Percentiles rank a stretch among this genome's conserved stretches.
Conservation (phyloP, 92 coral and sea anemone species). For the Phymanthus crucifer region DNA sequence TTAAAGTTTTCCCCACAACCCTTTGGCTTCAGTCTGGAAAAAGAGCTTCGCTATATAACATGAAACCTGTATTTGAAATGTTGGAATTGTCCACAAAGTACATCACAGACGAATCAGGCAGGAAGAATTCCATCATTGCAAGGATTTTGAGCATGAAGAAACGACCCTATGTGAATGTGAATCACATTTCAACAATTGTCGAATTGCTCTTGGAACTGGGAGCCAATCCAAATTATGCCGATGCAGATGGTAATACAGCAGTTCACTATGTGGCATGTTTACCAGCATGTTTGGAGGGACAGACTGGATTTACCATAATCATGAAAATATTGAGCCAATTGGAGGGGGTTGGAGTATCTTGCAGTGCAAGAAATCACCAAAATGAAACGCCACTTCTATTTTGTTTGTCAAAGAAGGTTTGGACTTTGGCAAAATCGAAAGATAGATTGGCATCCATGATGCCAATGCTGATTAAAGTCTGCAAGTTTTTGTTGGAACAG, state of each 20-base stretch:
- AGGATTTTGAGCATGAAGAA: no score
- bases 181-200: no score
- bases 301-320: not conserved
- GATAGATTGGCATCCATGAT: not conserved
- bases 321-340: not conserved
- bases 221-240: slow-evolving; percentile 17
- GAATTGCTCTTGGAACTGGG: not conserved
- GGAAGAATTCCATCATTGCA: no score
- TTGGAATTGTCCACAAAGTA: no score
- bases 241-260: slow-evolving; percentile 10
- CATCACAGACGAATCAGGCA: no score
- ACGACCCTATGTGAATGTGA: no score
- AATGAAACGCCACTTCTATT: slow-evolving; percentile 2
- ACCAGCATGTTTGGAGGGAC: no score
- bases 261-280: not conserved
- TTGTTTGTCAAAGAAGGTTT: slow-evolving; percentile 2
- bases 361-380: not conserved
- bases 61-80: no score
- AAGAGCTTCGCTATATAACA: no score
- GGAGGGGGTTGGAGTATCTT: not conserved
- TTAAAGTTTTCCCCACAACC: not conserved
- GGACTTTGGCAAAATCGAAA: not conserved
- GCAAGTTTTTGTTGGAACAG: slow-evolving; percentile 17
- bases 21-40: not conserved
- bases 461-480: not conserved